Evolutionary conservation across 2,888 invertebrate species (phyloP), one percentile per base, ranked within the genome.

Genomic region (Automeris io): DNA sequence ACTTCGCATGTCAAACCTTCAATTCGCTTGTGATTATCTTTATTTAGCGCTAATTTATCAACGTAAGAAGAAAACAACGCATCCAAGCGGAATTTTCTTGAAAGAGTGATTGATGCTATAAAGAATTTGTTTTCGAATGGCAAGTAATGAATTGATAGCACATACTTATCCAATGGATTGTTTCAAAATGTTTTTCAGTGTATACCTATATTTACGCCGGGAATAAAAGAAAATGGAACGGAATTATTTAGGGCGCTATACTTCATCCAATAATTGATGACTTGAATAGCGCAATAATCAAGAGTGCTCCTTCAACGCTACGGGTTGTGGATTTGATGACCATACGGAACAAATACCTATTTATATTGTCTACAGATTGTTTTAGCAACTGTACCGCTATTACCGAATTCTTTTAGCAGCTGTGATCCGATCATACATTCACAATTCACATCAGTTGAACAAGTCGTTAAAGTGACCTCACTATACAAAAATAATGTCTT

Each of bases 21-120:
- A 76, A 81, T 85, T 70, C 70, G 48, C 67, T 62, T 68, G 67
- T 68, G 71, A 81, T 86, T 83, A 83, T 77, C 79, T 81, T 79
- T 75, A 86, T 82, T 81, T 80, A 75, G 70, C 60, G 61, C 70
- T 71, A 70, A 76, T 81, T 82, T 80, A 80, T 79, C 72, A 75
- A 69, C 50, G 59, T 58, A 47, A 29, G 16, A 51, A 49, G 51
- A 52, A 57, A 67, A 63, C 61, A 61, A 54, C 48, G 47, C 57
- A 61, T 70, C 66, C 49, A 45, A 49, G 55, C 18, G 22, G 49
- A 47, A 50, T 53, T 57, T 54, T 56, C 54, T 59, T 48, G 51
- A 51, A 29, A 29, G 29, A 29, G 8, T 29, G 47, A 35, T 45
- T 47, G 18, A 39, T 18, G 13, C 11, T 21, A 29, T 29, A 29